Base-by-base conservation (phyloP, 1,140 invertebrate species). In the Eulimnadia texana region DNA sequence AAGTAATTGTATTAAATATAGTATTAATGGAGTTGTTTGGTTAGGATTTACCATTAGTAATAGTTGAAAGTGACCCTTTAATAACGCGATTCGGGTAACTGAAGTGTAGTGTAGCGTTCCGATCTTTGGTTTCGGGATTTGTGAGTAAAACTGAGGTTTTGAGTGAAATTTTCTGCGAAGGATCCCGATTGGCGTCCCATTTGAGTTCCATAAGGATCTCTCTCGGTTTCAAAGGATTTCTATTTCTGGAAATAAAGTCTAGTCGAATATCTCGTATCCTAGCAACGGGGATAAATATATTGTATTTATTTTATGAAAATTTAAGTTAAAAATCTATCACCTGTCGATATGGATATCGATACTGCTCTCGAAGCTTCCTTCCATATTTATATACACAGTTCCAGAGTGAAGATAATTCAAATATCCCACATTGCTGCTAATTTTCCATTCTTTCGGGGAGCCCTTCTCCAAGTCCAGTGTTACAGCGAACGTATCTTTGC, bases 131-230 rank as follows among this genome's bases (percentile, higher is more conserved):
- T 0, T 76, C 77, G 19, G 72, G 67, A 64, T 72, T 72, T 22
- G 71, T 70, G 33, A 72, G 73, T 64, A 79, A 75, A 0, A 83
- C 69, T 51, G 75, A 76, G 0, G 80, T 71, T 27, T 61, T 61
- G 3, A 61, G 2, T 10, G 76, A 75, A 11, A 86, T 69, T 68
- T 84, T 83, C 66, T 85, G 78, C 49, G 79, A 79, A 0, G 85
- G 85, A 75, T 90, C 84, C 10, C 87, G 76, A 71, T 87, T 88
- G 0, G 84, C 84, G 67, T 90, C 85, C 86, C 86, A 90, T 66
- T 86, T 86, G 0, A 90, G 67, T 61, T 84, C 83, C 0, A 84
- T 70, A 0, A 79, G 2, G 82, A 72, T 57, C 82, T 79, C 67
- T 85, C 84, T 19, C 77, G 76, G 20, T 72, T 68, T 0, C 73